Evolutionary conservation across 2,797 vertebrate genomes (phyloP), one percentile per base, ranked within the genome.

Genomic region (Sparidentex hasta): DNA sequence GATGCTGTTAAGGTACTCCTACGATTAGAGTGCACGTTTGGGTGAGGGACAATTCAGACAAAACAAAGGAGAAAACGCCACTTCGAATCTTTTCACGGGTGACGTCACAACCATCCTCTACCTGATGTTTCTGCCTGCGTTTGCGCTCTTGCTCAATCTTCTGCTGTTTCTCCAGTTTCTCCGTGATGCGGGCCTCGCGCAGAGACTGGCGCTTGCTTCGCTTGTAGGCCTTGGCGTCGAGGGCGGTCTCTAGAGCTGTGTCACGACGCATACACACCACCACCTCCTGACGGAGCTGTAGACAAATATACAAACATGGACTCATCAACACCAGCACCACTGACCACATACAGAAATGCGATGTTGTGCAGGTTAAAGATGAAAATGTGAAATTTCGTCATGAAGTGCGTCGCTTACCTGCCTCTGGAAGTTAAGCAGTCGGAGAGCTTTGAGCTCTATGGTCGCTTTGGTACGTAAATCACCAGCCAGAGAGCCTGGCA

Each of bases 1-100:
- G 86, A 99, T 99, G 94, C 98, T 99, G 86, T 99, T 99, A 93
- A 99, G 97, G 96, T 99, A 99, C 93, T 99, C 98, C 98, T 99
- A 78, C 3, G n/a, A 69, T 69, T 2, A 29, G 5, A 76, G 25
- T 3, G 9, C 5, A 27, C 33, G 23, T 6, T 38, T 11, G 7
- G 2, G 38, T 25, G 14, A 54, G 54, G 20, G 33, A 57, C 12
- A 69, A 0, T 12, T 18, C 16, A 54, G 14, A 38, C 0, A 12
- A 38, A 72, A 46, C 3, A 43, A 9, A 46, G 11, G 1, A 66
- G 4, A 51, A 38, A 9, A 23, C 0, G 58, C 3, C 7, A 23
- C 20, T 14, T 70, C 8, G 20, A 27, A 57, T 43, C 20, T 29
- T 1, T 18, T 16, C 3, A n/a, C 33, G 16, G n/a, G 20, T 23